Percentiles rank a stretch among this genome's conserved stretches.
Conservation (phyloP, 2,888 invertebrate genomes). For the Strigamia transsilvanica region DNA sequence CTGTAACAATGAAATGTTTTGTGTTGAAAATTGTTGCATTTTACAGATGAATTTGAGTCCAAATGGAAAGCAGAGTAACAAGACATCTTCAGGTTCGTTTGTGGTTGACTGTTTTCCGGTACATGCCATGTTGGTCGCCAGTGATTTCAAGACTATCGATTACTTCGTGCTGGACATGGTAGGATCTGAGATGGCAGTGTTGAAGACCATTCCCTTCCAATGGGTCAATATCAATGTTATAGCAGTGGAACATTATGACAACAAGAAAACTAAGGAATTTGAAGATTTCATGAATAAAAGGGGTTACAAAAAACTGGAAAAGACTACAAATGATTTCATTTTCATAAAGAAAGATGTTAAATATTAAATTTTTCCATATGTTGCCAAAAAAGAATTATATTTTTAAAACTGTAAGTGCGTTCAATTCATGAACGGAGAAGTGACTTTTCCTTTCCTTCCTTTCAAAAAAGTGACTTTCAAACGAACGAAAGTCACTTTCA, state of each 20-base stretch:
- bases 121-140: conserved; percentile 80
- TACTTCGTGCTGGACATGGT: conserved; percentile 75
- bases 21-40: no score
- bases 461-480: no score
- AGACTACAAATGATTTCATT: background rate
- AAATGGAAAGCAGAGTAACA: background rate
- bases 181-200: conserved; percentile 68
- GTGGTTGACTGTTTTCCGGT: conserved; percentile 86
- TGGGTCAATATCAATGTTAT: conserved; percentile 66
- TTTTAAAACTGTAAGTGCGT: no score
- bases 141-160: conserved; percentile 74
- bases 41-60: no score
- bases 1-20: no score
- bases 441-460: no score
- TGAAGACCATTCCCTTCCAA: conserved; percentile 71
- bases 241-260: conserved; percentile 63
- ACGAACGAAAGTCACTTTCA: no score
- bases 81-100: conserved; percentile 60
- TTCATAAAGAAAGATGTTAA: background rate
- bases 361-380: no score
- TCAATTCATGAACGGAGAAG: no score
- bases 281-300: background rate
- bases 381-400: no score
- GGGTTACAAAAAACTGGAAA: background rate
- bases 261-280: background rate